Evolutionary conservation across 2,797 vertebrate species (phyloP), one percentile per base, ranked within the genome.

Genomic region (Mormyrops attenuatus): DNA sequence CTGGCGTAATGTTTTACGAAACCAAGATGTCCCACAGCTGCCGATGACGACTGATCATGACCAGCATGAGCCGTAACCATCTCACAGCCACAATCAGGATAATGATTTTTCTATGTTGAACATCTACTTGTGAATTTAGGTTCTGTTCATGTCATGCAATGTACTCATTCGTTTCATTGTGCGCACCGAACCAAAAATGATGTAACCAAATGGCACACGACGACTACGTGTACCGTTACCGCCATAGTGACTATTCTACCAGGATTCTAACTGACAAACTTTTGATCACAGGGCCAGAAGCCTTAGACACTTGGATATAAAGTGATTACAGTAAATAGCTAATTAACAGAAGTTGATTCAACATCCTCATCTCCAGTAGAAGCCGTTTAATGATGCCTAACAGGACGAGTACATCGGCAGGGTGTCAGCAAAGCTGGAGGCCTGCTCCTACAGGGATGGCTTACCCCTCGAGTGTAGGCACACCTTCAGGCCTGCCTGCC

Each of bases 401-500:
- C 1, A 20, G 69, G 34, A 41, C 69, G 20, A 7, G 34, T 80
- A 80, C 41, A n/a, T 44, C 17, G 6, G 73, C 73, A 8, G 69
- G 69, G 69, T 2, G 69, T 77, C 69, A 41, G 34, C 30, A 2
- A 20, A 41, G 15, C 77, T n/a, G 80, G 7, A 84, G n/a, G 44
- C 3, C 20, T 1, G 41, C 3, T 84, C 41, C 17, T 47, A 49
- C 44, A 22, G 55, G 26, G 50, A 91, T 90, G 90, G 30, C 95
- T 95, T 93, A 96, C 96, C 98, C 98, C 93, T 99, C 98, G 93
- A 99, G 95, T 0, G 98, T 98, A 88, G 98, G 98, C 69, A 99
- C 97, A 0, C 98, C 98, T 92, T 99, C 98, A 0, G 97, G 97
- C 92, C 98, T 95, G 88, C 95, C 95, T 13, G 97, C 94, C 90